Evolutionary conservation across 2,113 vertebrate species (phyloP).

Genomic region (Mixornis gularis): DNA sequence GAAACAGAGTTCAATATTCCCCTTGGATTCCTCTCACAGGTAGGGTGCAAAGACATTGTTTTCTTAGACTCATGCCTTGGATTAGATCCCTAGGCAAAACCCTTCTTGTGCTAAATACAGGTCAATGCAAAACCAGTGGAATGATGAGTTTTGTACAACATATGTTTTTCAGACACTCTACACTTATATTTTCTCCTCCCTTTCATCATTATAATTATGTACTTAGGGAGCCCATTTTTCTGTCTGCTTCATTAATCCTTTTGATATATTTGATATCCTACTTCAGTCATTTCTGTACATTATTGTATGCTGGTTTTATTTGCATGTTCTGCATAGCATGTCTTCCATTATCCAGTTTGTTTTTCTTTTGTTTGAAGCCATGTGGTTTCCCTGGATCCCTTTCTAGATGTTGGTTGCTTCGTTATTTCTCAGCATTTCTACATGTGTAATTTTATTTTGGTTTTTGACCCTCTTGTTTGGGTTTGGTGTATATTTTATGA

Average conservation of each 20-base stretch:
- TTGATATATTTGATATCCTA: neutral
- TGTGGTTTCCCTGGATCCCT: neutral
- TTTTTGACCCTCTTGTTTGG: neutral
- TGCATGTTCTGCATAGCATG: neutral
- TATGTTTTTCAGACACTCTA: neutral
- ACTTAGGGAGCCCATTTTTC: neutral
- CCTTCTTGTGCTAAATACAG: neutral
- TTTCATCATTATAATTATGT: neutral
- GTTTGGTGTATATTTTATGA: neutral
- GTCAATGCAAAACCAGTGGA: neutral
- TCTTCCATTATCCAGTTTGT: neutral
- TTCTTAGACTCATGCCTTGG: neutral
- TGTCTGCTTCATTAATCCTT: neutral
- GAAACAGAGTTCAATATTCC: neutral
- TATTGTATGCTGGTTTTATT: neutral
- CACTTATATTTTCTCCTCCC: neutral
- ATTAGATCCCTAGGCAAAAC: neutral
- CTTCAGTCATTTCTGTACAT: neutral
- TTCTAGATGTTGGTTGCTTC: neutral
- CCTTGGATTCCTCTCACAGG: neutral
- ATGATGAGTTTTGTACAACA: neutral
- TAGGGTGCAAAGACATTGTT: neutral
- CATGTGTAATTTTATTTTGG: neutral
- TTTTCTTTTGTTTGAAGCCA: neutral
- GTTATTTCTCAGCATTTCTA: conserved; percentile 1